Base-by-base conservation (phyloP, 2,113 vertebrate genomes). In the Chlorocebus sabaeus region DNA sequence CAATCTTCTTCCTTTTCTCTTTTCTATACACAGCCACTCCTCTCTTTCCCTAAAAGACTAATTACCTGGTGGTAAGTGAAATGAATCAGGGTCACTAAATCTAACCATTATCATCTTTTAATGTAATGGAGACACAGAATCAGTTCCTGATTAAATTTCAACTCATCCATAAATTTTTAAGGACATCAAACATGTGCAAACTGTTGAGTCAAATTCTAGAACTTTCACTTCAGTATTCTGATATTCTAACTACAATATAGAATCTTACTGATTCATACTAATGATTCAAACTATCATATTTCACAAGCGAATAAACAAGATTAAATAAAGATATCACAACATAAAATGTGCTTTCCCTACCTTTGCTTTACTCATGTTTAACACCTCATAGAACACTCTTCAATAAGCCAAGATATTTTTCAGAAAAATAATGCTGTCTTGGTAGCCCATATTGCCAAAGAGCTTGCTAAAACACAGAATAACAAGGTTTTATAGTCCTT, bases 341-440 rank as follows among this genome's bases (percentile, higher is more conserved):
- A 43, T 20, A 91, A 93, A 76, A 45, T 23, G 13, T 38, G 57
- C 35, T 61, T 40, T 22, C 57, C 27, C 40, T 23, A 52, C 59
- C 67, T 78, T 50, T 88, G 57, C 73, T 85, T 95, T 83, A 93
- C 45, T 88, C 27, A 2, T 75, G 50, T 84, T 88, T 85, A 89
- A 87, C 73, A 90, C 43, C n/a, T 96, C 92, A 59, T 0, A 96
- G 79, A 92, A 96, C 57, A 70, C 43, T 86, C 67, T 78, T 90
- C 38, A 85, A 57, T 25, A 81, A 91, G 81, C n/a, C 55, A 64
- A 70, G 32, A 5, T 43, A 82, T 25, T 67, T 91, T 94, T 90
- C 81, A 88, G 88, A 68, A 94, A 96, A 96, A 78, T 14, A 64
- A 25, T 22, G 55, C 40, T 59, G 35, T 23, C 86, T 72, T 81